Percentiles rank a stretch among this genome's conserved stretches.
phyloP scores from a whole-genome alignment of 2,797 vertebrate genomes.

The Dendrocincla fuliginosa region DNA sequence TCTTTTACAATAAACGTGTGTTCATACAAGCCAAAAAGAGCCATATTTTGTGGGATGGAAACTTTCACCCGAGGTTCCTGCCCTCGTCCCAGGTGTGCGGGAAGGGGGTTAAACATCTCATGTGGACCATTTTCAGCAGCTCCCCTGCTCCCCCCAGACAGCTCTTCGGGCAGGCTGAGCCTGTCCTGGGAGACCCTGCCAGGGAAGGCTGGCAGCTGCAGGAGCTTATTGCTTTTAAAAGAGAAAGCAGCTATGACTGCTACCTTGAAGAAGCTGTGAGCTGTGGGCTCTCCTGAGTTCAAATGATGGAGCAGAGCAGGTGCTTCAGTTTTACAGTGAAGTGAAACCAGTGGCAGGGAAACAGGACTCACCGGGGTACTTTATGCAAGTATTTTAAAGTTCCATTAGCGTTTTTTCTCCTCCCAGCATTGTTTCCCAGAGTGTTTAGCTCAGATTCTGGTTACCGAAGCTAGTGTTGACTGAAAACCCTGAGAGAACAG shows the following conservation, averaged over 20 bases:
- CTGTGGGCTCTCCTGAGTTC: not conserved
- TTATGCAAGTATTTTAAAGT: not conserved
- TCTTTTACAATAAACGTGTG: rapidly evolving
- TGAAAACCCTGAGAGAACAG: not conserved
- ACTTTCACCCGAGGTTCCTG: not conserved
- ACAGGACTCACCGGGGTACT: not conserved
- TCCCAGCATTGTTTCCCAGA: not conserved
- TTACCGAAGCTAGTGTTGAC: not conserved
- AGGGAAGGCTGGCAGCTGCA: rapidly evolving
- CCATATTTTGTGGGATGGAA: not conserved
- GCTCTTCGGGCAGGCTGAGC: not conserved
- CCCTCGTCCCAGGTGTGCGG: not conserved
- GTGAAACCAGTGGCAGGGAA: not conserved
- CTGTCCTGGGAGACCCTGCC: rapidly evolving
- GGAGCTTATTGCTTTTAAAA: not conserved
- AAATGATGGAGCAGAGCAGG: not conserved
- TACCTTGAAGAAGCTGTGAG: rapidly evolving
- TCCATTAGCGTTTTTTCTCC: rapidly evolving
- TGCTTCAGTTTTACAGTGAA: rapidly evolving
- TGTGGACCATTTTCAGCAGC: rapidly evolving
- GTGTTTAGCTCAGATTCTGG: not conserved
- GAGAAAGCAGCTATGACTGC: not conserved
- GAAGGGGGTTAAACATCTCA: not conserved
- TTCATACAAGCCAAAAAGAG: not conserved
- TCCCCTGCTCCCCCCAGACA: rapidly evolving